Evolutionary conservation across 2,888 invertebrate genomes (phyloP).

Genomic region (Hydrotaea cyrtoneurina): DNA sequence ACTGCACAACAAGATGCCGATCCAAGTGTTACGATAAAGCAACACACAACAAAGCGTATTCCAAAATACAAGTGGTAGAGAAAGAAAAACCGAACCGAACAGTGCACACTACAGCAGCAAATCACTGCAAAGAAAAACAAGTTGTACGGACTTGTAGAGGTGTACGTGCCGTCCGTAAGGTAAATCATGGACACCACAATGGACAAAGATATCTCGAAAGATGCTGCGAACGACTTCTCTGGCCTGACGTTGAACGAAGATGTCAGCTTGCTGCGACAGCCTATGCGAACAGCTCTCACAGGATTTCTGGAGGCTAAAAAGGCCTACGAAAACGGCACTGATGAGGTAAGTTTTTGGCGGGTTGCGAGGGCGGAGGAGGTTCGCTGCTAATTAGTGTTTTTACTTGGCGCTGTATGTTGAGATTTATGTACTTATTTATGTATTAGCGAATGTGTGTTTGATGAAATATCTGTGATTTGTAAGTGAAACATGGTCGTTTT

Average conservation of each 20-base stretch:
- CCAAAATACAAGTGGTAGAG: constrained; percentile 11
- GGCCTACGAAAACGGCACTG: constrained; percentile 88
- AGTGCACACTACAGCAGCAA: not conserved
- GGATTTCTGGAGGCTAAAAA: constrained; percentile 87
- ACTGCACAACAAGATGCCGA: constrained; percentile 15
- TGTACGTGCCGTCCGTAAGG: constrained; percentile 54
- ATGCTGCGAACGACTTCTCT: not conserved
- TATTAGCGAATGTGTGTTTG: constrained; percentile 18
- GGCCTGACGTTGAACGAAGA: constrained; percentile 74
- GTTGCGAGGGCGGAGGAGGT: not conserved
- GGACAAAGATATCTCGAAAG: constrained; percentile 20
- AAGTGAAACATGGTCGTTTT: constrained; percentile 16
- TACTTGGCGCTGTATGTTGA: not conserved
- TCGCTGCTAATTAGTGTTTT: constrained; percentile 22
- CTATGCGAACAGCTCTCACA: constrained; percentile 86
- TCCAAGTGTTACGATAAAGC: not conserved
- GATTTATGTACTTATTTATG: constrained; percentile 3
- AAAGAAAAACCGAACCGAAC: constrained; percentile 7
- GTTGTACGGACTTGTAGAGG: constrained; percentile 36
- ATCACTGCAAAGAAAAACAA: constrained; percentile 13
- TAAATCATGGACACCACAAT: constrained; percentile 54
- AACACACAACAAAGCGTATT: not conserved
- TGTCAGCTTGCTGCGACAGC: constrained; percentile 84
- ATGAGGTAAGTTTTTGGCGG: constrained; percentile 83
- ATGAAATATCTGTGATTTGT: constrained; percentile 22